Evolutionary conservation across 2,888 invertebrate species (phyloP).

Genomic region (Xylota segnis): DNA sequence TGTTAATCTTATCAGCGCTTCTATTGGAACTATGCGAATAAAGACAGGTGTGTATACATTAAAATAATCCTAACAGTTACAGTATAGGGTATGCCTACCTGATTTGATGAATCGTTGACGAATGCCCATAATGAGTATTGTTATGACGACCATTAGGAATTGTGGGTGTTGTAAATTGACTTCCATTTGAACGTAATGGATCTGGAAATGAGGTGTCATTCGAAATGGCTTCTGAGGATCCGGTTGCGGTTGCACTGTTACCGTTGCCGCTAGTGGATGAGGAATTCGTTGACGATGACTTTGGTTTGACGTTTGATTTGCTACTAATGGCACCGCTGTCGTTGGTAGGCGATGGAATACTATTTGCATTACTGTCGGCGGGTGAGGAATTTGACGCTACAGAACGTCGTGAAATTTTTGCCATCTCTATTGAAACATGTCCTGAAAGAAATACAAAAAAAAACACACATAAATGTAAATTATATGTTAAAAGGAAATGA

Average conservation of each 20-base stretch:
- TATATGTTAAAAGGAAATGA: background rate
- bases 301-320: conserved; percentile 71
- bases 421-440: conserved; percentile 85
- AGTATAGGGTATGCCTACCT: conserved; percentile 25
- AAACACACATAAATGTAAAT: background rate
- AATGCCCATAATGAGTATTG: conserved; percentile 68
- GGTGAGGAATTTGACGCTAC: conserved; percentile 79
- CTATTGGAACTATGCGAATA: conserved; percentile 39
- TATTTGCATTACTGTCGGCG: conserved; percentile 71
- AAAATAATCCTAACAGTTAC: background rate
- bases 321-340: conserved; percentile 77
- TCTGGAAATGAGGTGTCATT: conserved; percentile 70
- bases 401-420: conserved; percentile 84
- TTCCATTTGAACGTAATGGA: conserved; percentile 77
- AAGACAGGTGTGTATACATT: background rate
- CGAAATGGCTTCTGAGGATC: conserved; percentile 60
- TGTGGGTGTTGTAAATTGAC: conserved; percentile 78
- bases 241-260: conserved; percentile 58
- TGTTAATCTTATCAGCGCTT: conserved; percentile 66
- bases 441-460: conserved; percentile 79
- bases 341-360: conserved; percentile 79
- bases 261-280: conserved; percentile 67
- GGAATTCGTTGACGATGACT: conserved; percentile 78
- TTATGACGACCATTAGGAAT: conserved; percentile 77
- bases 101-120: conserved; percentile 60